Base-by-base conservation (phyloP, 2,797 vertebrate species). In the Rallus crepitans region DNA sequence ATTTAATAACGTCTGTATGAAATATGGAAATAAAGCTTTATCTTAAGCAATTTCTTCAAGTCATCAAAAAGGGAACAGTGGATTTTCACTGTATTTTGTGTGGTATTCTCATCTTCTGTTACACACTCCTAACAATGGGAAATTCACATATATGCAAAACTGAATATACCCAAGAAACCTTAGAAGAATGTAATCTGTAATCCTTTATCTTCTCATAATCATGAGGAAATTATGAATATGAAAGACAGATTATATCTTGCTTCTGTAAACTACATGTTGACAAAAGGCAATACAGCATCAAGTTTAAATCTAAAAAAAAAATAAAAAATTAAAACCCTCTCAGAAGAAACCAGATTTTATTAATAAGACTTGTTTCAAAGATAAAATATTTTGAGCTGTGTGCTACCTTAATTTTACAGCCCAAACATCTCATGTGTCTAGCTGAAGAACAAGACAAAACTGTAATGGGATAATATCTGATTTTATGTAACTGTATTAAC, bases 171-270 rank as follows among this genome's bases (percentile, higher is more conserved):
- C 59, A 90, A 76, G 19, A 76, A 86, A 77, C 7, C 37, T 57
- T 64, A n/a, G 23, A 52, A 79, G 40, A 84, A 64, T 52, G 52
- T 30, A 1, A 87, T 23, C 65, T 87, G 27, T 39, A 89, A 80
- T 25, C 64, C 30, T 66, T 70, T 66, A 47, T 66, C 33, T 87
- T 85, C 47, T 60, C 53, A 57, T 63, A 89, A 87, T 40, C 70
- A 80, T 81, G 15, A 94, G 69, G 53, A 92, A 95, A 93, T 94
- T 35, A 92, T 59, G 39, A 94, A 39, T 56, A 63, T 65, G 42
- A 85, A 94, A 81, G 45, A 37, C 6, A 61, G 45, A 82, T 94
- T 73, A 53, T 52, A 94, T 71, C 64, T 79, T 63, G 55, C 30
- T 82, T 40, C 57, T 93, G 42, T 42, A 96, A 65, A 55, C 24